Evolutionary conservation across 2,797 vertebrate species (phyloP).

Genomic region (Poecilia gillii): DNA sequence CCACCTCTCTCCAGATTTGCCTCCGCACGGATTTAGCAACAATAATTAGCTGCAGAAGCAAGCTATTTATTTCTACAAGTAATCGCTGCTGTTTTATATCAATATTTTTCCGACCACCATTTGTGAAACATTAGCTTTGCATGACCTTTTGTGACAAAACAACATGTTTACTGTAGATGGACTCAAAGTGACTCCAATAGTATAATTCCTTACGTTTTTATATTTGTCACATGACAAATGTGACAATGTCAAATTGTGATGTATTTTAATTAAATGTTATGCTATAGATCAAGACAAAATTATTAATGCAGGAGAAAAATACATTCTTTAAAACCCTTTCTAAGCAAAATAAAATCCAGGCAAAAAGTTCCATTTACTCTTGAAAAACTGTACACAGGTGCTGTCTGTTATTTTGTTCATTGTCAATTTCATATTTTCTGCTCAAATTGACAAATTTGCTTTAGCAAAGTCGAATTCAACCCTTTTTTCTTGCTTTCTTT

Average conservation of each 20-base stretch:
- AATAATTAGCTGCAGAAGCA: background rate
- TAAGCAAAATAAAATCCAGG: background rate
- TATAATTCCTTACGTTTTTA: background rate
- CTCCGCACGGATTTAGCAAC: background rate
- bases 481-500: background rate
- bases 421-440: background rate
- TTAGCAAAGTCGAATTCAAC: background rate
- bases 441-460: background rate
- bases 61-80: background rate
- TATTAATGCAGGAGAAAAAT: background rate
- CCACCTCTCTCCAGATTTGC: background rate
- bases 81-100: background rate
- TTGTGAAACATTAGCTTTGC: background rate
- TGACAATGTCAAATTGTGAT: no score
- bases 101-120: background rate
- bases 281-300: background rate
- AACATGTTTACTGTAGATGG: background rate
- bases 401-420: background rate
- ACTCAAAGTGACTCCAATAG: background rate
- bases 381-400: no score
- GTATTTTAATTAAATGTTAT: no score
- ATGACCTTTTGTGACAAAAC: background rate
- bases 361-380: background rate
- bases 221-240: background rate
- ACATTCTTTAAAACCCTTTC: background rate